Conservation (phyloP, 1,140 invertebrate species). For the Drosophila athabasca region DNA sequence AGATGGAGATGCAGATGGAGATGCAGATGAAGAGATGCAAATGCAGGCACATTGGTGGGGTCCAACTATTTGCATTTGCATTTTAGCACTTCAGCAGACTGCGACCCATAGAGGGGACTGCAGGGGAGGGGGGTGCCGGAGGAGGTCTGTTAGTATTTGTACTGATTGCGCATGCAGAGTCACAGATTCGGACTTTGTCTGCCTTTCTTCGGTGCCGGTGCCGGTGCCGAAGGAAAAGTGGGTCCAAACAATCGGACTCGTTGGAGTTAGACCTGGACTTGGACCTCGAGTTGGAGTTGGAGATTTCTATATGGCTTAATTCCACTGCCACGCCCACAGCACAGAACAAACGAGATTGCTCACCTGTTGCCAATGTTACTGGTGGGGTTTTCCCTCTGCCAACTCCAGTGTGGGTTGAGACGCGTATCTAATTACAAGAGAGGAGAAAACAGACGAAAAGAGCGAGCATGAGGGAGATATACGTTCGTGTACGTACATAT, state of each 20-base stretch:
- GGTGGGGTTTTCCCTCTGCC: no score
- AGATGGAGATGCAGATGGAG: constrained; percentile 37
- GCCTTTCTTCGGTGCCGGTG: background rate
- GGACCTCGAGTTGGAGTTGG: background rate
- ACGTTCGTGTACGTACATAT: background rate
- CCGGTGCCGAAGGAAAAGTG: constrained; percentile 18
- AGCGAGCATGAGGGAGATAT: constrained; percentile 37
- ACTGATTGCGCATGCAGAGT: constrained; percentile 80
- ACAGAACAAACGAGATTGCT: constrained; percentile 17
- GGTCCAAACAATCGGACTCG: constrained; percentile 3
- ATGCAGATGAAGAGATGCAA: constrained; percentile 54
- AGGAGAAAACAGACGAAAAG: constrained; percentile 46
- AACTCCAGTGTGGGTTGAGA: constrained; percentile 33
- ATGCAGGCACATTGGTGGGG: constrained; percentile 49
- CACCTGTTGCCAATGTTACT: constrained; percentile 6
- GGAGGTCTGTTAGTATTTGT: constrained; percentile 40
- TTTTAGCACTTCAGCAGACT: constrained; percentile 74
- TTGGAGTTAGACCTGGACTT: constrained; percentile 7
- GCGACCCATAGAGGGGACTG: constrained; percentile 1
- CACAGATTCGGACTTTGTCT: constrained; percentile 59
- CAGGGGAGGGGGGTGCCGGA: background rate
- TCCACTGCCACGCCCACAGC: constrained; percentile 35
- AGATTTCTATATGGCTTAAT: constrained; percentile 43
- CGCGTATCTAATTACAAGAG: constrained; percentile 77
- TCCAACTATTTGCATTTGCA: constrained; percentile 77